Percentiles rank a stretch among this genome's conserved stretches.
These are phyloP conservation scores for Carettochelys insculpta DNA, from an alignment of 2,113 vertebrate genomes.

Conservation along the genomic window DNA sequence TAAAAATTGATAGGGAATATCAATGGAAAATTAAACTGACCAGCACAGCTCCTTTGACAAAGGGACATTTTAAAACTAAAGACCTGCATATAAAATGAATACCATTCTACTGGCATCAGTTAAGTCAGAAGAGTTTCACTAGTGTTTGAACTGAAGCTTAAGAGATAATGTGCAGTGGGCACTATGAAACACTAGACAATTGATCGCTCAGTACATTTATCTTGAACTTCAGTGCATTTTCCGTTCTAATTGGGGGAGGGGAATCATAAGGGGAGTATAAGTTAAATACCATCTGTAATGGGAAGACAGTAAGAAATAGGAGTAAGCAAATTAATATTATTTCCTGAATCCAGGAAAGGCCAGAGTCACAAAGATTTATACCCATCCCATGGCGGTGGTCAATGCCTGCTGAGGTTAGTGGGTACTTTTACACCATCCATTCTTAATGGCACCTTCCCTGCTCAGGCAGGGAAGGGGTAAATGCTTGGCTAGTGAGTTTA, in stretches of 20 bases:
- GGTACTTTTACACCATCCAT: not conserved
- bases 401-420: rapidly evolving
- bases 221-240: not conserved
- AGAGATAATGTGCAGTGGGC: not conserved
- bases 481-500: not conserved
- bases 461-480: not conserved
- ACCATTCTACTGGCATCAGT: not conserved
- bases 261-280: rapidly evolving
- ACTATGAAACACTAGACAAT: not conserved
- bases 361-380: not conserved
- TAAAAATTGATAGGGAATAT: not conserved
- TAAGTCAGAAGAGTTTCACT: rapidly evolving
- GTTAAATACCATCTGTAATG: not conserved
- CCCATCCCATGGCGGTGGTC: not conserved
- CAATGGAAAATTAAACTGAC: not conserved
- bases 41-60: not conserved
- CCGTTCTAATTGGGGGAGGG: not conserved
- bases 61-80: not conserved
- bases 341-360: not conserved
- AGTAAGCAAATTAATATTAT: not conserved
- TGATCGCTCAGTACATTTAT: not conserved
- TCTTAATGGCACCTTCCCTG: not conserved
- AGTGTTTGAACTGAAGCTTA: not conserved
- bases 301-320: not conserved
- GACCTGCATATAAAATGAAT: not conserved